Evolutionary conservation across 2,797 vertebrate genomes (phyloP), one percentile per base, ranked within the genome.

Genomic region (Oophaga sylvatica): DNA sequence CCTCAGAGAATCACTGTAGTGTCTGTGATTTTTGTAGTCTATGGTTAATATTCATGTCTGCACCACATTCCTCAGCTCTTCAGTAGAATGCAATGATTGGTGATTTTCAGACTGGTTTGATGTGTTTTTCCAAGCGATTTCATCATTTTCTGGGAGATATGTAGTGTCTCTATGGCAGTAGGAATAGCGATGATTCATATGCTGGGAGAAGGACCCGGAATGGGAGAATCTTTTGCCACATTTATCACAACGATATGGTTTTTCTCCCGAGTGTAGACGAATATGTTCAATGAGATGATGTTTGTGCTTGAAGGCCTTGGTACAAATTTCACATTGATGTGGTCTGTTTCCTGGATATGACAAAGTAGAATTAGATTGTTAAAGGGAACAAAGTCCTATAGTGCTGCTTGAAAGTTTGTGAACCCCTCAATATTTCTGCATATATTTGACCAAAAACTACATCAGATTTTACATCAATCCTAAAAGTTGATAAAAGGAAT

Each of bases 131-230:
- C 63, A 45, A 22, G 31, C 48, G 26, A 48, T 31, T 10, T 79
- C 57, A 68, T 9, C 22, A 13, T 75, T 80, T 35, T 45, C 59
- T 60, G 71, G 15, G 35, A 20, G 16, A n/a, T 84, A 10, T 85
- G 75, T 53, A 19, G 60, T 45, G 7, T 83, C 71, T 57, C 62
- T 89, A 90, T 94, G 95, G 92, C 96, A 96, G 93, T 96, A 96
- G 7, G 95, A 95, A 48, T 96, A 96, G 87, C 96, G 96, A 90
- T 96, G 96, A 93, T 97, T 97, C 96, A 97, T 96, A 92, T 97
- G 96, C 92, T 97, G 96, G 2, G 96, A 96, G 93, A 96, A 97
- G 6, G 96, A 97, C 84, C 96, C 96, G 0, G 96, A 97, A 92
- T 97, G 96, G 12, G 96, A 96, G 92, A 97, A 97, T 76, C 96